These are phyloP conservation scores for Callinectes sapidus DNA, from an alignment of 2,888 invertebrate genomes.

Conservation along the genomic window DNA sequence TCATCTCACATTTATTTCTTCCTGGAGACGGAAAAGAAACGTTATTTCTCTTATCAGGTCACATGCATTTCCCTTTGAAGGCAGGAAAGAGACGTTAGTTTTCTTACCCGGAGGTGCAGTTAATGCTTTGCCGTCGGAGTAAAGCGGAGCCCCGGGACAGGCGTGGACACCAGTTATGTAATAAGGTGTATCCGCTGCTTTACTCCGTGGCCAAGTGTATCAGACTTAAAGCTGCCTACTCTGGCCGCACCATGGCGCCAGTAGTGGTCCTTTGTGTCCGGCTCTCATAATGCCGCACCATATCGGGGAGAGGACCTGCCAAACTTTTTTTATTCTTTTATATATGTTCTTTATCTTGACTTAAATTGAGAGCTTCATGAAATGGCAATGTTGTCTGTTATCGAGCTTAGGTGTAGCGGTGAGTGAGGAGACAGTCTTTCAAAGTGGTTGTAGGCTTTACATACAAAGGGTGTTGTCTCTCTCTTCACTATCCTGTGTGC, in stretches of 20 bases:
- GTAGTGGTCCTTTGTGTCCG: conserved; percentile 26
- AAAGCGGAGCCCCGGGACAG: background rate
- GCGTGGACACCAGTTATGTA: conserved; percentile 7
- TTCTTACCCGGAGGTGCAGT: background rate
- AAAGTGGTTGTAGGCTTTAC: background rate
- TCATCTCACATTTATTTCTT: background rate
- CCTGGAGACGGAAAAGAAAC: background rate
- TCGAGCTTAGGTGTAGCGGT: background rate
- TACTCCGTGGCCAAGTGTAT: conserved; percentile 18
- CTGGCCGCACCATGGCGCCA: background rate
- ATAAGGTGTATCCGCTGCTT: conserved; percentile 33
- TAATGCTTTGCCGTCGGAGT: background rate
- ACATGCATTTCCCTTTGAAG: background rate
- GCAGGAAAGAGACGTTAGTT: background rate
- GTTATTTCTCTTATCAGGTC: background rate
- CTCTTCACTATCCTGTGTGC: background rate
- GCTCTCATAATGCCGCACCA: background rate
- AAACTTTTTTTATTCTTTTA: background rate
- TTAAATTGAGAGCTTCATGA: conserved; percentile 2
- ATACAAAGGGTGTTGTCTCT: background rate
- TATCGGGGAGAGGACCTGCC: background rate
- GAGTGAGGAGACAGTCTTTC: conserved; percentile 1
- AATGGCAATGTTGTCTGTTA: background rate
- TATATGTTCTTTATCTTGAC: background rate
- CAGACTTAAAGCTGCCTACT: conserved; percentile 26